Evolutionary conservation across 2,888 invertebrate species (phyloP), one percentile per base, ranked within the genome.

Genomic region (Ophonus ardosiacus): DNA sequence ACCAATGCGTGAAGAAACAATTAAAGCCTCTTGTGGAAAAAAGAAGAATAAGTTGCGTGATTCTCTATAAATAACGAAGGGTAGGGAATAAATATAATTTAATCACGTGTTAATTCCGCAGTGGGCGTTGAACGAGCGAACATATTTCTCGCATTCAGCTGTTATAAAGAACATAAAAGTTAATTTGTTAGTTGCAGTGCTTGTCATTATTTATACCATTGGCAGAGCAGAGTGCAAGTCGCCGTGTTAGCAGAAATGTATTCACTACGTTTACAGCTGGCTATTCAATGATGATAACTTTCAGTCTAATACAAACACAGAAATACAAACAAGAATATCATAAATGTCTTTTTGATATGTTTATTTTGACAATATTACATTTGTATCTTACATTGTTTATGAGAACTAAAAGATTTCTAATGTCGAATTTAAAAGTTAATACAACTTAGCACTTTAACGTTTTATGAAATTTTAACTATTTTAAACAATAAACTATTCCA

Each of bases 91-190:
- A 85, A 85, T 85, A 85, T 85, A 85, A 85, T 85, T 85, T 85
- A 85, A 85, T 80, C 80, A 79, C 85, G 80, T 85, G 79, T 80
- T 79, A 79, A 79, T 80, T 80, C 80, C 38, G 56, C 65, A 80
- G 85, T 85, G 85, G 85, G 80, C 85, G 85, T 79, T 68, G 80
- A 71, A 85, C 79, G 79, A 85, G 24, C 85, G 80, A 65, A 85
- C 85, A 85, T 85, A 85, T 85, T 85, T 85, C 80, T 85, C 80
- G 80, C 71, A 85, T 85, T 85, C 85, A 79, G 71, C 79, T 79
- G 80, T 80, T 85, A 85, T 85, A 85, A 85, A 85, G 85, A 85
- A 85, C 85, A 85, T 85, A 80, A 85, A 85, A 80, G 79, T 85
- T 85, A 85, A 85, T 85, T 85, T 85, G 85, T 85, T 85, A 85